Base-by-base conservation (phyloP, 2,113 vertebrate species). In the Chloropsis cyanopogon region DNA sequence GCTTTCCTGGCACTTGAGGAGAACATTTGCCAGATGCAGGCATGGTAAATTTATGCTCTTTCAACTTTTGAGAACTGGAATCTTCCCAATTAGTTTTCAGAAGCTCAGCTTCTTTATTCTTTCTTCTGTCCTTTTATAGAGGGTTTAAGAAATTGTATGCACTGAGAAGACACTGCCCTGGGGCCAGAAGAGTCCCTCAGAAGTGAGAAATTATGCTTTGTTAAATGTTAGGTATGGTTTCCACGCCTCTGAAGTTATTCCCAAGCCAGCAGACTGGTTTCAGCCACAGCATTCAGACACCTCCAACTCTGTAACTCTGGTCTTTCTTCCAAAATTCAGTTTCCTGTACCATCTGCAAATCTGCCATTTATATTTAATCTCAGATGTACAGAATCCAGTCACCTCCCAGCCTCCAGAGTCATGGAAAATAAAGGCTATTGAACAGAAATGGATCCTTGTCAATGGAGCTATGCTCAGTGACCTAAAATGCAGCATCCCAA, bases 1-100 rank as follows among this genome's bases (percentile, higher is more conserved):
- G 10, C 65, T 92, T 90, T 69, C 82, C 80, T 96, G 80, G 64
- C 85, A 94, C 92, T 95, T 94, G 86, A 82, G 91, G 82, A 91
- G 68, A 95, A 92, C 49, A 28, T 88, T 93, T 95, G 82, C 86
- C 88, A 88, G 87, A 86, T 94, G 86, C 46, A 86, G 50, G 31
- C 88, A 50, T 71, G 83, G 85, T 81, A 68, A 92, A 90, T 93
- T 89, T 85, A 66, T 79, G 60, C 82, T 91, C 65, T 83, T 88
- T 78, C 90, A 94, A 50, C 64, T 92, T 92, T 69, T 92, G 69
- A 78, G 80, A 82, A 63, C 61, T 86, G 57, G 44, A 88, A 78
- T 81, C 47, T 90, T 94, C 92, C 64, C 92, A 86, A 3, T 82
- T 90, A 90, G 72, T 86, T 96, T 93, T 71, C 60, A 82, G 82